These are phyloP conservation scores for Ellobius talpinus DNA, from an alignment of 2,113 vertebrate genomes.

Conservation along the genomic window DNA sequence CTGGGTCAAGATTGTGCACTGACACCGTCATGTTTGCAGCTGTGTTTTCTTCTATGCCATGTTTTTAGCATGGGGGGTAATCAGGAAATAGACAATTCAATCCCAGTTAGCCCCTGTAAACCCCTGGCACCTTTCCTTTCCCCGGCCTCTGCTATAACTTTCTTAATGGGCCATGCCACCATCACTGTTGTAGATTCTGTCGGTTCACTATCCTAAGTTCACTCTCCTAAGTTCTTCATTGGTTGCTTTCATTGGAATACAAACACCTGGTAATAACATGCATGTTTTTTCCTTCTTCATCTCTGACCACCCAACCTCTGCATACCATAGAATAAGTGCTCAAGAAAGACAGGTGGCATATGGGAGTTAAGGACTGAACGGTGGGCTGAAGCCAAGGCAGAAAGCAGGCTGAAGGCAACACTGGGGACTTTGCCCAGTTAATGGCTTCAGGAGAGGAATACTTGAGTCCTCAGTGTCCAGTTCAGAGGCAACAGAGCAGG, in stretches of 20 bases:
- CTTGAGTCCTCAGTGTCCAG: not conserved
- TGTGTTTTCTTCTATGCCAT: not conserved
- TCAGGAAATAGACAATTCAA: not conserved
- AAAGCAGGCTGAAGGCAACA: not conserved
- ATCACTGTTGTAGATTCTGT: not conserved
- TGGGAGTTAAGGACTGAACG: not conserved
- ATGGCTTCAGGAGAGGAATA: not conserved
- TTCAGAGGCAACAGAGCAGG: not conserved
- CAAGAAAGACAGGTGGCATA: not conserved
- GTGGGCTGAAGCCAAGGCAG: not conserved
- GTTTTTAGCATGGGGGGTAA: not conserved
- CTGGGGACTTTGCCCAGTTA: no score
- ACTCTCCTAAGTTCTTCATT: accelerated
- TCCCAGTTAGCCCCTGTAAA: not conserved
- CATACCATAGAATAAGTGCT: not conserved
- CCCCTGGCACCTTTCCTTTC: not conserved
- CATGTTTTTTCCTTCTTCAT: not conserved
- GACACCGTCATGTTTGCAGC: no score
- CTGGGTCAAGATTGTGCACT: not conserved
- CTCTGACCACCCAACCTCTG: not conserved
- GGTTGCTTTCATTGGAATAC: not conserved
- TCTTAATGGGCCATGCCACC: not conserved
- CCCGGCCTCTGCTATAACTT: not conserved
- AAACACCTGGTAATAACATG: not conserved
- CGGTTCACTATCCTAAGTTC: accelerated